phyloP scores from a whole-genome alignment of 2,888 invertebrate species.

The Pheosia tremula region DNA sequence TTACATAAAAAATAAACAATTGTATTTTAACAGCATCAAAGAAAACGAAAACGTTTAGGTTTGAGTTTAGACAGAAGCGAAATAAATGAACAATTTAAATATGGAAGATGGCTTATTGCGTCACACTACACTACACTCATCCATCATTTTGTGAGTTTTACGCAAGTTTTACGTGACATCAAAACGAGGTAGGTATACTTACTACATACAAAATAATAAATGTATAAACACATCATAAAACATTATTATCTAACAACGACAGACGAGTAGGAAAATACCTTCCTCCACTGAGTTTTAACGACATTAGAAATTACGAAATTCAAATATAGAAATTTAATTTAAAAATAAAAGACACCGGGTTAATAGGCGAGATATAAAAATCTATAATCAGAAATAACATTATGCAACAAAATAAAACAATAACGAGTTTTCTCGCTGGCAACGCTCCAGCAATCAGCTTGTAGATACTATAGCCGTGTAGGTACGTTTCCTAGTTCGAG shows the following conservation, averaged over 20 bases:
- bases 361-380: slow-evolving; percentile 37
- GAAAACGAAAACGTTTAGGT: slow-evolving; percentile 51
- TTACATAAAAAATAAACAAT: no score
- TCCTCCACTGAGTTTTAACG: neutral
- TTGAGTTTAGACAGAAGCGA: slow-evolving; percentile 4
- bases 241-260: neutral
- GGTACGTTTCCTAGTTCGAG: slow-evolving; percentile 19
- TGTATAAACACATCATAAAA: neutral
- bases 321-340: slow-evolving; percentile 2
- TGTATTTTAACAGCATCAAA: slow-evolving; percentile 3
- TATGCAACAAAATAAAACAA: slow-evolving; percentile 53
- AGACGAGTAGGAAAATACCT: neutral
- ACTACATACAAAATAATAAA: neutral
- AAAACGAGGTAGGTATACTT: neutral
- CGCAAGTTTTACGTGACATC: neutral
- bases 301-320: neutral
- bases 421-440: slow-evolving; percentile 52
- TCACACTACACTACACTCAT: neutral
- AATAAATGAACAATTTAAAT: slow-evolving; percentile 1
- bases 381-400: slow-evolving; percentile 44
- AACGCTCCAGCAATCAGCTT: slow-evolving; percentile 37
- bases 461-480: slow-evolving; percentile 13
- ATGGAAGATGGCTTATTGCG: neutral
- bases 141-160: neutral
- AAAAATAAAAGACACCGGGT: slow-evolving; percentile 32